Percentiles rank a stretch among this genome's conserved stretches.
phyloP scores from a whole-genome alignment of 1,140 invertebrate genomes.

The Heliconius hermathena region DNA sequence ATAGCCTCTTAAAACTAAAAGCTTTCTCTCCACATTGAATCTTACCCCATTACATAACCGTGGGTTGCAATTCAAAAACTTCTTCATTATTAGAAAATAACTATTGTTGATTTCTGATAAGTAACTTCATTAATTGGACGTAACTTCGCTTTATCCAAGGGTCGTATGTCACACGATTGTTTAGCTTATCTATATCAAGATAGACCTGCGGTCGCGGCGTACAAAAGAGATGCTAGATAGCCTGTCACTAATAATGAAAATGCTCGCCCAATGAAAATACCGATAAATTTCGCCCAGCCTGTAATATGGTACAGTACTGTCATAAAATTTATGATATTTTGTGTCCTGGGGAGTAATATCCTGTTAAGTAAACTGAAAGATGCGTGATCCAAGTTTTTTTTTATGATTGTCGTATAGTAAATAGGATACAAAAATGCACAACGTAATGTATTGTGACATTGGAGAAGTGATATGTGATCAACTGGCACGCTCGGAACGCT shows the following conservation, averaged over 20 bases:
- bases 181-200: constrained; percentile 26
- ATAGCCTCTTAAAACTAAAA: no score
- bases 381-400: neutral
- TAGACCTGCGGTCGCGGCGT: constrained; percentile 13
- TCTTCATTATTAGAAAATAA: neutral
- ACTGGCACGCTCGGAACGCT: no score
- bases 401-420: neutral
- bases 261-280: constrained; percentile 14
- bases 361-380: neutral
- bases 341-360: neutral
- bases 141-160: constrained; percentile 10
- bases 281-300: constrained; percentile 21
- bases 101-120: neutral
- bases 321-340: neutral
- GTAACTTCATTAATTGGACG: neutral
- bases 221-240: constrained; percentile 23
- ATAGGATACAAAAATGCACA: neutral
- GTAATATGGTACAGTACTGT: neutral
- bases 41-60: neutral
- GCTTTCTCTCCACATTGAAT: neutral
- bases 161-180: constrained; percentile 27
- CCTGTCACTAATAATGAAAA: constrained; percentile 23
- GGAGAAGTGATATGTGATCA: no score
- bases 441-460: neutral
- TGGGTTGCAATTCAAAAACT: neutral